Base-by-base conservation (phyloP, 2,113 vertebrate species). In the Speoplatyrhinus poulsoni region DNA sequence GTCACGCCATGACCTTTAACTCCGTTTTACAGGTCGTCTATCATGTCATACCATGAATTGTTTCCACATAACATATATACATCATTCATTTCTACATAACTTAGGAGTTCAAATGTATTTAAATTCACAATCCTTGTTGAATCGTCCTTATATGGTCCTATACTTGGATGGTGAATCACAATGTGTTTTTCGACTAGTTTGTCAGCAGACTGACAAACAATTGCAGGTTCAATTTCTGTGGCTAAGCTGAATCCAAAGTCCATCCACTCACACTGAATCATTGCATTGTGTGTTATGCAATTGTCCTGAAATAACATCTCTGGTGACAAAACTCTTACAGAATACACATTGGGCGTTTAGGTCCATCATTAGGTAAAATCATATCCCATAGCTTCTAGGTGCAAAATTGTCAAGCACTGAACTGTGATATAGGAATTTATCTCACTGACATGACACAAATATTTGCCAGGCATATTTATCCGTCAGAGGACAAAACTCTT, bases 171-270 rank as follows among this genome's bases (percentile, higher is more conserved):
- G 36, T 5, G 36, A 41, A 26, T 26, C 26, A 26, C 36, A 41
- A 8, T 41, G 36, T 41, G 26, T 41, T 41, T 41, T 41, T 6
- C 7, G 36, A 41, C 36, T 41, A 41, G 36, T 41, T 41, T 26
- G 26, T 26, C 60, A 55, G 57, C 0, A 57, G 17, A 11, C 5
- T 50, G 2, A 61, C n/a, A 64, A 36, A 49, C 9, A 46, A n/a
- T 5, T 41, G 36, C 36, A 41, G 4, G 7, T 41, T 41, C 7
- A 8, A 4, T 4, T 50, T 50, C 12, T 11, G 11, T 50, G 10
- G 49, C 10, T 1, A 47, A 12, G n/a, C 49, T 3, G n/a, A 46
- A 66, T 70, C 5, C 53, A 65, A 74, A 61, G 70, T 72, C 12
- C 46, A 65, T 41, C 36, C 36, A 41, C 3, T 2, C 0, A 73